Base-by-base conservation (phyloP, 2,888 invertebrate species). In the Pocota personata region DNA sequence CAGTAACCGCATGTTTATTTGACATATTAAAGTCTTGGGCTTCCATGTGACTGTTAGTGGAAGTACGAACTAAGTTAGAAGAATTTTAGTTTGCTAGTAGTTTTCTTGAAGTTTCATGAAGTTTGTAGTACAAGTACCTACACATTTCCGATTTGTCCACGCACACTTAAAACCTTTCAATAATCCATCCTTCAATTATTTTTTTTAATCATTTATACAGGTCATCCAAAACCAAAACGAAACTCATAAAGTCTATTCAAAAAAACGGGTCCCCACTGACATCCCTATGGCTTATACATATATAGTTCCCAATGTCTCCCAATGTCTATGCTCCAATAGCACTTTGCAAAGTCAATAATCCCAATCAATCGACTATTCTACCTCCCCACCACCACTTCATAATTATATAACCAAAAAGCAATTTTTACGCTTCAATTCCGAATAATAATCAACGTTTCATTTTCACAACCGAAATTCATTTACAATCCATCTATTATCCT, bases 391-490 rank as follows among this genome's bases (percentile, higher is more conserved):
- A 12, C 19, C 60, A 52, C 50, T 73, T 73, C 52, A 55, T 76
- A 57, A 66, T 66, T 76, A 66, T 57, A 58, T 76, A 57, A 71
- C 62, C 78, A 46, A 55, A 71, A 78, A 79, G 79, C 71, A 79
- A 79, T 72, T 71, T 79, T 72, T 64, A 72, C 79, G 72, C 79
- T 72, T 64, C 79, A 37, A 64, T 79, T 72, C 40, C 55, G 19
- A 79, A 79, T 72, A 66, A 79, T 62, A 72, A 79, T 72, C 71
- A 79, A 66, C 79, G 64, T 79, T 79, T 72, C 48, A 79, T 79
- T 72, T 48, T 48, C 62, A 62, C 77, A 62, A 78, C 64, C 64
- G 19, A 71, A 71, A 71, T 71, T 62, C 78, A 77, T 71, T 71
- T 78, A 64, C 62, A 71, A 78, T 71, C 62, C 71, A 78, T 78